Percentiles rank a stretch among this genome's conserved stretches.
phyloP scores from a whole-genome alignment of 2,888 invertebrate species.

The Octodonta nipae region DNA sequence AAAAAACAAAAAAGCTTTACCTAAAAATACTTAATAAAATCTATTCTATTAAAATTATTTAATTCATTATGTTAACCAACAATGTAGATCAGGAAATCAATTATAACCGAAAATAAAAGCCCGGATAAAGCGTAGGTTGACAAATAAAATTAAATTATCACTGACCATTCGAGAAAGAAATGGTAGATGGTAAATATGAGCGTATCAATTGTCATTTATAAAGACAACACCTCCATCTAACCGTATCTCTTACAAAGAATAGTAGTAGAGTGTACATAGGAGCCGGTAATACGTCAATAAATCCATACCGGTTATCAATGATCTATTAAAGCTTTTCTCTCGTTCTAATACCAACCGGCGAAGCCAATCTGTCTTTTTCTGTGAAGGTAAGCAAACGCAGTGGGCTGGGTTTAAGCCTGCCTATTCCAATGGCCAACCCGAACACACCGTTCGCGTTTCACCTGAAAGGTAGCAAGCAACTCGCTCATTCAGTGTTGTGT shows the following conservation, averaged over 20 bases:
- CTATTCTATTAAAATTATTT: too few relatives aligned
- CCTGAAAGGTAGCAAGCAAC: too few relatives aligned
- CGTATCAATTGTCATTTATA: slow-evolving; percentile 18
- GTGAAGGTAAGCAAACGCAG: slow-evolving; percentile 28
- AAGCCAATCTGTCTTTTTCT: slow-evolving; percentile 11
- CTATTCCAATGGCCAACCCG: slow-evolving; percentile 20
- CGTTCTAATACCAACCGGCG: slow-evolving; percentile 7
- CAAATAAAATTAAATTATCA: too few relatives aligned
- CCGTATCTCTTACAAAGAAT: slow-evolving; percentile 19
- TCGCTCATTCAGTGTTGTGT: slow-evolving; percentile 36
- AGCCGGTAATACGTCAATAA: slow-evolving; percentile 28
- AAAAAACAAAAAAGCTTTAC: too few relatives aligned
- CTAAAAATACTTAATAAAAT: too few relatives aligned
- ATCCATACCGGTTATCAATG: slow-evolving; percentile 26
- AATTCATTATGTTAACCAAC: too few relatives aligned
- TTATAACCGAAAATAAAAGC: too few relatives aligned
- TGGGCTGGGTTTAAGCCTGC: slow-evolving; percentile 35
- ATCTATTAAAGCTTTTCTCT: slow-evolving; percentile 18
- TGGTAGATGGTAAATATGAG: slow-evolving; percentile 9
- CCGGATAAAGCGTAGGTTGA: too few relatives aligned
- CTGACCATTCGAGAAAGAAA: too few relatives aligned
- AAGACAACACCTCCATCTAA: slow-evolving; percentile 20
- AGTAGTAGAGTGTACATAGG: slow-evolving; percentile 20
- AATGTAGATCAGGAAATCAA: too few relatives aligned
- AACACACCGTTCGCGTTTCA: not conserved